Evolutionary conservation across 2,797 vertebrate species (phyloP).

Genomic region (Labeo calbasu): DNA sequence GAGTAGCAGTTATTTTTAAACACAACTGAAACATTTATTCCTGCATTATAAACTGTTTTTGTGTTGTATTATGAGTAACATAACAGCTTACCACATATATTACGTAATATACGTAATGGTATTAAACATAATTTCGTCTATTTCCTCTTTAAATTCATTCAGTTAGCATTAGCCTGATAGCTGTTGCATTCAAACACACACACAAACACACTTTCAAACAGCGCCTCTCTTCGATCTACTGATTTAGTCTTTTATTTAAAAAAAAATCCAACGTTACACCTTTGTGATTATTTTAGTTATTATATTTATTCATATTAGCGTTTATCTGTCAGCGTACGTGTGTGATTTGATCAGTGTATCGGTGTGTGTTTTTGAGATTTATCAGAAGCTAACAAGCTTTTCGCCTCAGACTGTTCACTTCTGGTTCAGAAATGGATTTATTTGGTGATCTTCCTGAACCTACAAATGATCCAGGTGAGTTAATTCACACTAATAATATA

Average conservation of each 20-base stretch:
- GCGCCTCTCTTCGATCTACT: not conserved
- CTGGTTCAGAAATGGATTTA: conserved; percentile 53
- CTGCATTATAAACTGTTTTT: not conserved
- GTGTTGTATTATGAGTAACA: not conserved
- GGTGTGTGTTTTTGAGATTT: not conserved
- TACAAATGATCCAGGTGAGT: conserved; percentile 24
- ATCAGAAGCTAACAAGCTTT: conserved; percentile 3
- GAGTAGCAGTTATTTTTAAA: accelerated
- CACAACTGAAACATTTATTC: accelerated
- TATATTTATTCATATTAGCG: not conserved
- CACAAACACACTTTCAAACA: not conserved
- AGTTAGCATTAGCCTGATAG: conserved; percentile 21
- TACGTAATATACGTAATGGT: no score
- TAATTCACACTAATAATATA: not conserved
- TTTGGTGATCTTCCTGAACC: conserved; percentile 52
- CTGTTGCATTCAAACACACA: not conserved
- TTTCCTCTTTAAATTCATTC: not conserved
- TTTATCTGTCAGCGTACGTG: not conserved
- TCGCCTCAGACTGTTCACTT: not conserved
- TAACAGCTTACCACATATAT: not conserved
- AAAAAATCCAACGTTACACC: not conserved
- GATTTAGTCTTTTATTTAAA: not conserved
- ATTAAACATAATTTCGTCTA: not conserved
- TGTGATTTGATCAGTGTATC: not conserved
- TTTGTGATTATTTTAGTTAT: not conserved